Base-by-base conservation (phyloP, 2,888 invertebrate species). In the Machimus atricapillus region DNA sequence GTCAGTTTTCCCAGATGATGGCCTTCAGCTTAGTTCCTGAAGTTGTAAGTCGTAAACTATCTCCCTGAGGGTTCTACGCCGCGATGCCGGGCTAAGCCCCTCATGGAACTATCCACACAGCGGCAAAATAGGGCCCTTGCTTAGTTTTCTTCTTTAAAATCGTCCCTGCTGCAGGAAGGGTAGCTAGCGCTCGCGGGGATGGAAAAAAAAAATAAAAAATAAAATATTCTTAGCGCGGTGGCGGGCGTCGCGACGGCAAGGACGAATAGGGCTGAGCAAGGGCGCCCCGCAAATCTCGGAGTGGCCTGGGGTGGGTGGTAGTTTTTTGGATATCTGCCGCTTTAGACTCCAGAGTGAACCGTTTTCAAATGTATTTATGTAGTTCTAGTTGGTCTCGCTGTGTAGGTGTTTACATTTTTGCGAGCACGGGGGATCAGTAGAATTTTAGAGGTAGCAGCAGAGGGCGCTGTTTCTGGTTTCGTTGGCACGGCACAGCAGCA, bases 401-500 rank as follows among this genome's bases (percentile, higher is more conserved):
- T 85, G 43, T 85, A 85, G 85, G 85, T 85, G 85, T 85, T 85
- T 85, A 85, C 85, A 85, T 85, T 85, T 85, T 85, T 85, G 85
- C 43, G 85, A 85, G 74, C 78, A 78, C 37, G 78, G 86, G 86
- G 86, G 86, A 78, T 56, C 86, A 86, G 56, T 78, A 86, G 77
- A 86, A 77, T 78, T 86, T 86, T 86, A 56, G 86, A 78, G 86
- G 86, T 78, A 56, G 19, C 34, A 34, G 77, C 34, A 37, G 78
- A 31, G 56, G 52, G n/a, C 52, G 52, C 43, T 46, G 43, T 46
- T 46, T 46, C 52, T 52, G 52, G 43, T 73, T 43, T 16, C 43
- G 58, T 34, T 31, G 37, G 58, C 37, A 46, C 74, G 46, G 73
- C 27, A 74, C 74, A 46, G 19, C 31, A 19, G 37, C 74, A 46